Percentiles rank a stretch among this genome's conserved stretches.
phyloP scores from a whole-genome alignment of 1,140 invertebrate genomes.

The Anthonomus grandis region DNA sequence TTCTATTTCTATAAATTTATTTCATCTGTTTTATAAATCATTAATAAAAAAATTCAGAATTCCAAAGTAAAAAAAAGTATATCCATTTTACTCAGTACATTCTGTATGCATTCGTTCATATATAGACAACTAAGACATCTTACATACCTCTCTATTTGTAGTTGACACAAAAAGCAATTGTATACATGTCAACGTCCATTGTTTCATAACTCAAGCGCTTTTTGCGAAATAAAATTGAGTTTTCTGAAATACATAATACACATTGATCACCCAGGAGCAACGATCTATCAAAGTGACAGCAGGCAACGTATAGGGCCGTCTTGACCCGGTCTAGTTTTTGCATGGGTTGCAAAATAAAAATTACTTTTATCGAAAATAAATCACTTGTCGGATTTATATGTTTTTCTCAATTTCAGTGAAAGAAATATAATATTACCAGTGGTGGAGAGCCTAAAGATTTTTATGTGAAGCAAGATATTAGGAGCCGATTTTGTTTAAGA shows the following conservation, averaged over 20 bases:
- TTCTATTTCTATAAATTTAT: too few relatives aligned
- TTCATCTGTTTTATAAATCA: too few relatives aligned
- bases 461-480: too few relatives aligned
- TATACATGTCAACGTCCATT: conserved; percentile 3
- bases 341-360: conserved; percentile 25
- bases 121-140: too few relatives aligned
- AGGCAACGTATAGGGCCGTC: conserved; percentile 23
- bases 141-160: too few relatives aligned
- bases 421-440: conserved; percentile 10
- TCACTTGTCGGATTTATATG: conserved; percentile 9
- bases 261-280: conserved; percentile 20
- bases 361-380: conserved; percentile 26
- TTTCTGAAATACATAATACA: conserved; percentile 20
- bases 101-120: too few relatives aligned
- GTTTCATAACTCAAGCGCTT: conserved; percentile 7
- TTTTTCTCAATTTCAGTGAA: conserved; percentile 16
- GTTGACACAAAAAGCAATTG: background rate
- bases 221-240: conserved; percentile 22
- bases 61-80: too few relatives aligned
- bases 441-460: too few relatives aligned
- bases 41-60: too few relatives aligned
- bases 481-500: too few relatives aligned
- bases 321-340: conserved; percentile 25
- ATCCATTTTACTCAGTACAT: too few relatives aligned
- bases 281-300: conserved; percentile 26